Evolutionary conservation across 2,888 invertebrate genomes (phyloP), one percentile per base, ranked within the genome.

Genomic region (Alloplasta piceator): DNA sequence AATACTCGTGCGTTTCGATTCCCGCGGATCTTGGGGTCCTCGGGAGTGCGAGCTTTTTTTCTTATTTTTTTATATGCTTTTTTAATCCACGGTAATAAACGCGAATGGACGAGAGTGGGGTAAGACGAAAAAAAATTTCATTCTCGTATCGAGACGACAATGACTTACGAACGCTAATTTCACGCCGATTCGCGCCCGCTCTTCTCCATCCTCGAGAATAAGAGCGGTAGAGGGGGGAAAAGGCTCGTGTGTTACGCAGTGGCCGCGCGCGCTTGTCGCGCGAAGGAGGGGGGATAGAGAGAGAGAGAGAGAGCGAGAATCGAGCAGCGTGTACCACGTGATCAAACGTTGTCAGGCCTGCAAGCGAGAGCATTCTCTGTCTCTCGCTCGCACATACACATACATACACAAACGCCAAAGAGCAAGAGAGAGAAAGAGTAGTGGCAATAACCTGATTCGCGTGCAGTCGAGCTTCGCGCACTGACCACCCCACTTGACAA

Each of bases 251-350:
- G 74, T 77, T 74, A 84, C 71, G 75, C 74, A 79, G 77, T 67
- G 55, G 72, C 61, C 52, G 67, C 46, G 56, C 48, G 41, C 68
- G 60, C 66, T 67, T 67, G 72, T 52, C 26, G 56, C 58, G 73
- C 50, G 50, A 36, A 36, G 14, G 39, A 10, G 55, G 61, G 43
- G 46, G 36, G 41, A 36, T 48, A 70, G 60, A 52, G 68, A 64
- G 73, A 73, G 56, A 26, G 9, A 52, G 56, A 46, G 48, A 56
- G 64, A 61, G 4, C 12, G 73, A 64, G 38, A 63, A 73, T 64
- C 56, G 66, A 75, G 80, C 71, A 70, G 61, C 63, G 82, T 83
- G 77, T 84, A 87, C 89, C 89, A 89, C 89, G 89, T 89, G 89
- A 89, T 88, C 85, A 71, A 85, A 83, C 88, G 84, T 83, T 85